Evolutionary conservation across 2,113 vertebrate species (phyloP).

Genomic region (Syngnathus scovelli): DNA sequence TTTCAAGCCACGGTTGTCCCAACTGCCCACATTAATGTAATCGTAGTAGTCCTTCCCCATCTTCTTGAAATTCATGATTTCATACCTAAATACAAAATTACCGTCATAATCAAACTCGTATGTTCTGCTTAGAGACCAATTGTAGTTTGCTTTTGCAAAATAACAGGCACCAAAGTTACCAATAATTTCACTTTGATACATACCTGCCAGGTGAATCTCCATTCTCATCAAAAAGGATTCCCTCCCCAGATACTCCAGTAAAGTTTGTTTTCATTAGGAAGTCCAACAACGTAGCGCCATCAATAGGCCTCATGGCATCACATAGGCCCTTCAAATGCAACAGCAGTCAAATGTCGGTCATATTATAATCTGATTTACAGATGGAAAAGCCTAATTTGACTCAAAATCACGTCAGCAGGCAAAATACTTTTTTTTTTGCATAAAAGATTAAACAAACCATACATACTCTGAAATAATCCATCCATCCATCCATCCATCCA

Average conservation of each 20-base stretch:
- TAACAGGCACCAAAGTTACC: background rate
- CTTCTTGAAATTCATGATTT: slow-evolving; percentile 99
- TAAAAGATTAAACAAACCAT: background rate
- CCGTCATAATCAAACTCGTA: background rate
- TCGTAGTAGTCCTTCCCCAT: slow-evolving; percentile 96
- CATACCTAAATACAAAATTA: slow-evolving; percentile 75
- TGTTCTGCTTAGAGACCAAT: background rate
- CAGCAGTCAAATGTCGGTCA: background rate
- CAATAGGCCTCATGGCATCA: slow-evolving; percentile 91
- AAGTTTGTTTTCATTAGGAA: slow-evolving; percentile 98
- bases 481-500: too few relatives aligned
- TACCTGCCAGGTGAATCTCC: slow-evolving; percentile 98
- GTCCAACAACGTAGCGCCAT: slow-evolving; percentile 89
- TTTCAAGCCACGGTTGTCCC: slow-evolving; percentile 93
- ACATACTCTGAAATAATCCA: background rate
- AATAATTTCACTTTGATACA: background rate
- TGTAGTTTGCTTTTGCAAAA: background rate
- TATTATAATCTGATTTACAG: background rate
- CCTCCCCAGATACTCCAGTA: slow-evolving; percentile 90
- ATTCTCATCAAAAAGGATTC: slow-evolving; percentile 92
- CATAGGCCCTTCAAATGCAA: slow-evolving; percentile 76
- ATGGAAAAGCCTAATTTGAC: background rate
- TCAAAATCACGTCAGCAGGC: background rate
- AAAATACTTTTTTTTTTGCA: background rate
- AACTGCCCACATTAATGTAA: slow-evolving; percentile 95